Conservation (phyloP, 2,888 invertebrate genomes). For the Noctua janthe region DNA sequence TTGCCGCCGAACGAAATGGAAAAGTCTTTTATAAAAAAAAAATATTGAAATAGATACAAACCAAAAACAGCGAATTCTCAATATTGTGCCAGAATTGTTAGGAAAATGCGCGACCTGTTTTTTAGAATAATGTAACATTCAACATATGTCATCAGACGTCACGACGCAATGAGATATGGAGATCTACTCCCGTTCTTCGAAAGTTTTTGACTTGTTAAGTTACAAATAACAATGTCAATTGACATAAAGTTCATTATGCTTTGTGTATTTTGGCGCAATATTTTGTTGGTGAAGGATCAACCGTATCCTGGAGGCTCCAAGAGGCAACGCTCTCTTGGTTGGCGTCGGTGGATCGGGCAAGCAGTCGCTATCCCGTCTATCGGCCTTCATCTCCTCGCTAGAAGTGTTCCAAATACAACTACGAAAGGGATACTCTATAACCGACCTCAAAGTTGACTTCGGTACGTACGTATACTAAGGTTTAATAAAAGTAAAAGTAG, state of each 20-base stretch:
- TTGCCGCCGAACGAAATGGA: neutral
- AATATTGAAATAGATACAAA: neutral
- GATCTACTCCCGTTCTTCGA: neutral
- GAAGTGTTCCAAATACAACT: conserved; percentile 98
- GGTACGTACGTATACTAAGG: conserved; percentile 79
- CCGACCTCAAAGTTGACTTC: conserved; percentile 94
- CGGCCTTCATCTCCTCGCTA: conserved; percentile 96
- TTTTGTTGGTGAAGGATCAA: conserved; percentile 92
- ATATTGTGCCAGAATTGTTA: neutral
- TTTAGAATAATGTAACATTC: neutral
- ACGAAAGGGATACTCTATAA: conserved; percentile 95
- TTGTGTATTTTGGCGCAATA: neutral
- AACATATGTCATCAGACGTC: no score
- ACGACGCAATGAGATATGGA: no score
- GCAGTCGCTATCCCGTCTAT: conserved; percentile 96
- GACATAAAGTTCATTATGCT: neutral
- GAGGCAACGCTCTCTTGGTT: conserved; percentile 97
- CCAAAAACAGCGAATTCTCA: neutral
- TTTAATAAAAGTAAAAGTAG: neutral
- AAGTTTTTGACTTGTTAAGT: neutral
- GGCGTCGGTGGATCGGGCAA: conserved; percentile 99
- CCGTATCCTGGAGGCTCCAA: conserved; percentile 97
- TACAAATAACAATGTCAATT: neutral
- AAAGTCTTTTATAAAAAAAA: neutral
- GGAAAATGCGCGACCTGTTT: neutral